Evolutionary conservation across 2,113 vertebrate genomes (phyloP).

Genomic region (Dicentrarchus labrax): DNA sequence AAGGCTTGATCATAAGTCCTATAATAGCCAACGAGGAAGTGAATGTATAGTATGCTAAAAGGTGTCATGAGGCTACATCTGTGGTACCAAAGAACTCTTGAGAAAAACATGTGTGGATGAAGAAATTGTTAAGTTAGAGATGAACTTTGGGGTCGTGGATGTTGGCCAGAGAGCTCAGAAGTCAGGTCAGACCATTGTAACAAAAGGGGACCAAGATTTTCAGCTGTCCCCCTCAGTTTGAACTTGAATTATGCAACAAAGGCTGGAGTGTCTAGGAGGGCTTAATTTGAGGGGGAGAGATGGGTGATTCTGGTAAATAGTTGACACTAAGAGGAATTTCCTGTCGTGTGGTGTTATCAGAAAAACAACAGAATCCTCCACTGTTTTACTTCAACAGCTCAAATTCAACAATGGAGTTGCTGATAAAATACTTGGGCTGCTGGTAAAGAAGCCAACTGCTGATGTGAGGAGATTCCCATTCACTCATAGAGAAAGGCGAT

Average conservation of each 20-base stretch:
- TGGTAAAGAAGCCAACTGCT: constrained; percentile 63
- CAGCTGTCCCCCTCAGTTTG: background rate
- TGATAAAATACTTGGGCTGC: constrained; percentile 78
- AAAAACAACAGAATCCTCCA: constrained; percentile 78
- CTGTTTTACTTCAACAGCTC: constrained; percentile 72
- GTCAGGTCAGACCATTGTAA: background rate
- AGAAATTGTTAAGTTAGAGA: background rate
- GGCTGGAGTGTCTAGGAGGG: constrained; percentile 14
- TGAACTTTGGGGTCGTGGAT: background rate
- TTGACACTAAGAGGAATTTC: constrained; percentile 82
- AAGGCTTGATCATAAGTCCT: constrained; percentile 40
- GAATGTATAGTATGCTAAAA: constrained; percentile 1
- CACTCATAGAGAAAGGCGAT: constrained; percentile 33
- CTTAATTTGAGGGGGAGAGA: constrained; percentile 1
- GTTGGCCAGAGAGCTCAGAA: background rate
- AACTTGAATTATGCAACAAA: constrained; percentile 34
- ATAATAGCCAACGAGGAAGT: constrained; percentile 16
- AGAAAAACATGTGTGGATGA: background rate
- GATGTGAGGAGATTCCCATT: constrained; percentile 66
- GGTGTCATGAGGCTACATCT: constrained; percentile 22
- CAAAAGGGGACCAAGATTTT: constrained; percentile 7
- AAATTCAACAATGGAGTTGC: constrained; percentile 71
- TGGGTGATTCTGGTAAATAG: constrained; percentile 46
- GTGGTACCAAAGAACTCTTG: background rate
- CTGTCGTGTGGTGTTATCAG: constrained; percentile 83